Evolutionary conservation across 2,888 invertebrate species (phyloP).

Genomic region (Schrankia costaestrigalis): DNA sequence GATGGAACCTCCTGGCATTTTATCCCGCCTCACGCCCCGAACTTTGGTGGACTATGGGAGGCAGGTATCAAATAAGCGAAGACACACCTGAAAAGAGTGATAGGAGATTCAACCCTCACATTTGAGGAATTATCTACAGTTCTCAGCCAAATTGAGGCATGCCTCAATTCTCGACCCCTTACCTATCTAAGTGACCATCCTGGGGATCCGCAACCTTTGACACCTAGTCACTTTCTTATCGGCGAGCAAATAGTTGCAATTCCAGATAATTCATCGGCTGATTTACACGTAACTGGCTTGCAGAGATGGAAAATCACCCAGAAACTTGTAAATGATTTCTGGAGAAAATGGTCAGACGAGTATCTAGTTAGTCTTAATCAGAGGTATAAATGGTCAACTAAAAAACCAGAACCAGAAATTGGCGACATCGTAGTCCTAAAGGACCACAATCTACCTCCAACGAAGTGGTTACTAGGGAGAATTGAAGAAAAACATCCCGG

Average conservation of each 20-base stretch:
- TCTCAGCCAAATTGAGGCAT: constrained; percentile 7
- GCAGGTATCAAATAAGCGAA: constrained; percentile 5
- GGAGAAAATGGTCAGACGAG: background rate
- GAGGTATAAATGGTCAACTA: background rate
- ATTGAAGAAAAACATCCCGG: background rate
- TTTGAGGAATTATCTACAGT: constrained; percentile 11
- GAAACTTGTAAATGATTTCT: constrained; percentile 1
- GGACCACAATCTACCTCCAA: too few relatives aligned
- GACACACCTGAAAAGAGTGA: constrained; percentile 4
- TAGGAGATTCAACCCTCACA: constrained; percentile 5
- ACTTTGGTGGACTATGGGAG: constrained; percentile 12
- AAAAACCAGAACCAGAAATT: background rate
- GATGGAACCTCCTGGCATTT: constrained; percentile 10
- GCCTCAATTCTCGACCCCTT: constrained; percentile 8
- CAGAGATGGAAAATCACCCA: background rate
- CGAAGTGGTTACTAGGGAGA: background rate
- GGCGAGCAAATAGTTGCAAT: background rate
- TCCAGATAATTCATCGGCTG: background rate
- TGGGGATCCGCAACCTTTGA: background rate
- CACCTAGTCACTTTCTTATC: constrained; percentile 1
- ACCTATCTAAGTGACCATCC: background rate
- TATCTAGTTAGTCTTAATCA: background rate
- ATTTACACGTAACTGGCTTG: background rate
- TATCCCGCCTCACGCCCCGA: constrained; percentile 10
- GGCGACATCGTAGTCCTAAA: background rate